Evolutionary conservation across 2,888 invertebrate genomes (phyloP).

Genomic region (Catocala sponsa): DNA sequence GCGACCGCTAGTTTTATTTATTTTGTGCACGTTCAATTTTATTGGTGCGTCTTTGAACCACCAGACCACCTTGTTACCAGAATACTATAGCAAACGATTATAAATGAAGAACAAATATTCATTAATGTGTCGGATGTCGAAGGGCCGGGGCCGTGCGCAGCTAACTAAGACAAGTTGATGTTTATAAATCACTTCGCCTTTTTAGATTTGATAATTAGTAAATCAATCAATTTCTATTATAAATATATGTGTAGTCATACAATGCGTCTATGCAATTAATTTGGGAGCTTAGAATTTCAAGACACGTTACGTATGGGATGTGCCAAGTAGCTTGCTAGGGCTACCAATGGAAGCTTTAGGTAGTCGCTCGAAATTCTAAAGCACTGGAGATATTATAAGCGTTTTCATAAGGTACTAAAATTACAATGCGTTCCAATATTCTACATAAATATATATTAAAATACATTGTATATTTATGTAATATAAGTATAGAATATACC

Average conservation of each 20-base stretch:
- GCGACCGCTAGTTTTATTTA: too few species aligned
- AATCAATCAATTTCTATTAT: constrained; percentile 34
- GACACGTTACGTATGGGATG: constrained; percentile 30
- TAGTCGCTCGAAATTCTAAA: too few species aligned
- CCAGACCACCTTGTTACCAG: not conserved
- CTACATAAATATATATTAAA: too few species aligned
- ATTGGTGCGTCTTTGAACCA: constrained; percentile 17
- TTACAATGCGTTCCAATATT: too few species aligned
- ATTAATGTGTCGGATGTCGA: constrained; percentile 10
- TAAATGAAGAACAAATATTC: constrained; percentile 13
- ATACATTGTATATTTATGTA: too few species aligned
- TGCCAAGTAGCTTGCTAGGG: constrained; percentile 14
- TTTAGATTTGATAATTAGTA: constrained; percentile 19
- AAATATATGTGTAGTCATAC: constrained; percentile 12
- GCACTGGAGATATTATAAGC: too few species aligned
- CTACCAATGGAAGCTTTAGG: not conserved
- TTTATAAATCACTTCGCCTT: constrained; percentile 13
- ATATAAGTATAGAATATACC: too few species aligned
- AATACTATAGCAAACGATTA: constrained; percentile 4
- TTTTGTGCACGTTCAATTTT: constrained; percentile 18
- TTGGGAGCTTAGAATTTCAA: constrained; percentile 26
- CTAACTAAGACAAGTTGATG: constrained; percentile 4
- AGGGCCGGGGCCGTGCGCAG: constrained; percentile 1
- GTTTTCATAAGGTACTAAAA: too few species aligned
- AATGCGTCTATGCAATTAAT: constrained; percentile 33